phyloP scores from a whole-genome alignment of 2,113 vertebrate genomes.

The Cathartes aura region DNA sequence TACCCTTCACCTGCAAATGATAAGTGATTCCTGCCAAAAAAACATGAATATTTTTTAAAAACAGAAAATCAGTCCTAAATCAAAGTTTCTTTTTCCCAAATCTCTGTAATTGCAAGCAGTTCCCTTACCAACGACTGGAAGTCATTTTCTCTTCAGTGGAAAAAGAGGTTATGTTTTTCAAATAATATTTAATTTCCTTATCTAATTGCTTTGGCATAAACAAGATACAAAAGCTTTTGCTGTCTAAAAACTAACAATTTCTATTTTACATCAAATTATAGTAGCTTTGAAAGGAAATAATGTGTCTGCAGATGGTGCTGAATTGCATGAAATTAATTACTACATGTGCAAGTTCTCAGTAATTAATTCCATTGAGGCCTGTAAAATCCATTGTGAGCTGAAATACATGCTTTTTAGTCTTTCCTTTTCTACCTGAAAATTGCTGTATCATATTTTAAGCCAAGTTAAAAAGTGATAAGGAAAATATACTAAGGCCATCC shows the following conservation, averaged over 20 bases:
- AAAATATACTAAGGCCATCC: not conserved
- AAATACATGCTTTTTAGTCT: constrained; percentile 64
- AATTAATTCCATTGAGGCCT: constrained; percentile 75
- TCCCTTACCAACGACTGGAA: not conserved
- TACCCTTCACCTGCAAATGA: not conserved
- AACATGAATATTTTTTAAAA: not conserved
- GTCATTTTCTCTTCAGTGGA: not conserved
- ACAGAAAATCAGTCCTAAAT: not conserved
- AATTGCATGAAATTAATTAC: constrained; percentile 80
- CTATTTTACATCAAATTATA: constrained; percentile 63
- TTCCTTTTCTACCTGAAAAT: constrained; percentile 58
- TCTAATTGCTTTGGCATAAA: constrained; percentile 67
- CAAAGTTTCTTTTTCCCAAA: not conserved
- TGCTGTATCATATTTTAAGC: constrained; percentile 44
- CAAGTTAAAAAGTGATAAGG: constrained; percentile 11
- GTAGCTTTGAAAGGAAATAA: constrained; percentile 70
- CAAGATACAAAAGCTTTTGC: constrained; percentile 61
- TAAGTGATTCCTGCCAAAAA: not conserved
- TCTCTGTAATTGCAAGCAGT: not conserved
- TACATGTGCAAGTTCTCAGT: constrained; percentile 69
- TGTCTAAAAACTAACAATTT: constrained; percentile 58
- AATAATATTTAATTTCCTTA: constrained; percentile 61
- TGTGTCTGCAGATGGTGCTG: constrained; percentile 72
- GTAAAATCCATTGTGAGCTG: constrained; percentile 61
- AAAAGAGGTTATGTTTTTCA: constrained; percentile 46